Evolutionary conservation across 2,888 invertebrate species (phyloP).

Genomic region (Smittia aterrima): DNA sequence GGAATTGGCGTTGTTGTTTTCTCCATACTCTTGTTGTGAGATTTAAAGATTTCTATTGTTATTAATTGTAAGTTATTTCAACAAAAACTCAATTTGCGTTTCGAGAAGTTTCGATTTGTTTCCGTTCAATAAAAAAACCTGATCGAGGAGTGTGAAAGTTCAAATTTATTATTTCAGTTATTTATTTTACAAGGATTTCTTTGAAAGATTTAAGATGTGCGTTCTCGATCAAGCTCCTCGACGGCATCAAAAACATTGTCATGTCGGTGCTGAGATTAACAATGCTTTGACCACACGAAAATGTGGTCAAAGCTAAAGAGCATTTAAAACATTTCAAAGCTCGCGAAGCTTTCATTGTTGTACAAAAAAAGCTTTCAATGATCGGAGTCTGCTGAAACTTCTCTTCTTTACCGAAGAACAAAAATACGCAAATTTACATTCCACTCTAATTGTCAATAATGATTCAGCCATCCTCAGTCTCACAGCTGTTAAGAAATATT

Average conservation of each 20-base stretch:
- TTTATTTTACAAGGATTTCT: too few species aligned
- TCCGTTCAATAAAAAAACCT: too few species aligned
- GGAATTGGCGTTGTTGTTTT: too few species aligned
- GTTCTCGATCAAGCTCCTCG: constrained; percentile 57
- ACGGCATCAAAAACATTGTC: constrained; percentile 92
- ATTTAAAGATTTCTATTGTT: too few species aligned
- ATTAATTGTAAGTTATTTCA: too few species aligned
- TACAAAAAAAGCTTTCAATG: constrained; percentile 90
- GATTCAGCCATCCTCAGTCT: constrained; percentile 73
- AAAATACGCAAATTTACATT: constrained; percentile 98
- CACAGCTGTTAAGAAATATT: constrained; percentile 16
- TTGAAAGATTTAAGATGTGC: neutral
- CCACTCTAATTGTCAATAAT: constrained; percentile 94
- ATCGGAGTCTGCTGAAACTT: constrained; percentile 87
- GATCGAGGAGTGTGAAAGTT: too few species aligned
- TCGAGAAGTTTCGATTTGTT: too few species aligned
- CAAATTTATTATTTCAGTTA: too few species aligned
- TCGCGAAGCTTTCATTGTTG: constrained; percentile 72
- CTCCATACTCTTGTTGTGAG: too few species aligned
- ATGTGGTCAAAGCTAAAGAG: constrained; percentile 61
- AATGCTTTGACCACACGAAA: constrained; percentile 65
- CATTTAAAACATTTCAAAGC: constrained; percentile 61
- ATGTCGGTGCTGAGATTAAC: constrained; percentile 73
- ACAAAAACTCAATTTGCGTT: too few species aligned
- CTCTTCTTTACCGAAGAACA: constrained; percentile 99